These are phyloP conservation scores for Pomatorhinus ruficollis DNA, from an alignment of 2,113 vertebrate species.

Conservation along the genomic window DNA sequence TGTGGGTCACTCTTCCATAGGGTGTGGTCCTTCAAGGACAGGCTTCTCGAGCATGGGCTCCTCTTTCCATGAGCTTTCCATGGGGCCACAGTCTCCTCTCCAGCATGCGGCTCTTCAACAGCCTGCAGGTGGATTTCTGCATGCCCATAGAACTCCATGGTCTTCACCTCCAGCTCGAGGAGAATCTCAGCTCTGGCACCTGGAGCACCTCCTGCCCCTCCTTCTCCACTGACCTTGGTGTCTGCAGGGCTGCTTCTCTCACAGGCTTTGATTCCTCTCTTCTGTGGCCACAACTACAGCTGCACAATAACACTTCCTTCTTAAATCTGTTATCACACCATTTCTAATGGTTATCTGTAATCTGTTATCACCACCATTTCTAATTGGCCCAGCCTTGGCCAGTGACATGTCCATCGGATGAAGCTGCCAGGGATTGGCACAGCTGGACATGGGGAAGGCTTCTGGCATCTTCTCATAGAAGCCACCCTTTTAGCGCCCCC, in stretches of 20 bases:
- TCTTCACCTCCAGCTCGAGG: not conserved
- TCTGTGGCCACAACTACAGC: not conserved
- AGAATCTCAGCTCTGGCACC: not conserved
- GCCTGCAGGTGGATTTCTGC: not conserved
- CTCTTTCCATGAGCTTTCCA: not conserved
- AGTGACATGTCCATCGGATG: not conserved
- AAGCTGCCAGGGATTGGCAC: not conserved
- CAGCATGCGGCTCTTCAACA: not conserved
- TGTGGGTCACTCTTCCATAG: not conserved
- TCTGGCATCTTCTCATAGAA: not conserved
- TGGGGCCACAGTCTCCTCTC: not conserved
- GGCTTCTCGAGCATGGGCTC: not conserved
- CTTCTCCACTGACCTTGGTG: not conserved
- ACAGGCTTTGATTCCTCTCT: not conserved
- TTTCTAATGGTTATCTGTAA: not conserved
- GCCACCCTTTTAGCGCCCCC: not conserved
- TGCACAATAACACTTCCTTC: fast-evolving
- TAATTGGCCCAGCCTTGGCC: not conserved
- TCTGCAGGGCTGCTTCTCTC: not conserved
- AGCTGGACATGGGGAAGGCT: not conserved
- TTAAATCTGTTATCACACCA: not conserved
- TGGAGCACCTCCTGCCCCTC: not conserved
- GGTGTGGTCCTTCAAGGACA: not conserved
- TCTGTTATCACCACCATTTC: not conserved
- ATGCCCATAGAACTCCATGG: fast-evolving